Base-by-base conservation (phyloP, 2,888 invertebrate species). In the Eristalinus aeneus region DNA sequence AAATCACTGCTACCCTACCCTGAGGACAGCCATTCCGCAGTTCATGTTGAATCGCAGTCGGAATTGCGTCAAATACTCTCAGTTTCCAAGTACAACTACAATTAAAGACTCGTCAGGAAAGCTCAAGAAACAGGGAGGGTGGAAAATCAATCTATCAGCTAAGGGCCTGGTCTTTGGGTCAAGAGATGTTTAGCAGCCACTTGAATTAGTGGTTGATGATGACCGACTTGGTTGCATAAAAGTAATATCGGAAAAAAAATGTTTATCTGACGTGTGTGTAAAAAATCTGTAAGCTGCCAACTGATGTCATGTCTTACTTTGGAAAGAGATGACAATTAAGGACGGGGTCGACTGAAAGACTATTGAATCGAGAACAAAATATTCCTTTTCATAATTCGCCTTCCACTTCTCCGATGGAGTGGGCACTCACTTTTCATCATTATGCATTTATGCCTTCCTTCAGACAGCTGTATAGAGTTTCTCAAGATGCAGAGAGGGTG, bases 121-220 rank as follows among this genome's bases (percentile, higher is more conserved):
- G 22, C 8, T 22, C 12, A 20, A 0, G 16, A 36, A 63, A 0
- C 16, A 46, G 20, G 56, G 31, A 20, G 31, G 56, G 12, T n/a
- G n/a, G n/a, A n/a, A n/a, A n/a, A n/a, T n/a, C n/a, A n/a, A n/a
- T n/a, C n/a, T n/a, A n/a, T n/a, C n/a, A n/a, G n/a, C n/a, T n/a
- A 72, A 68, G 64, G 56, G 73, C 69, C 27, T 23, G 46, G 54
- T 63, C 79, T 79, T 79, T 84, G 79, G 74, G 84, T 84, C 84
- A 84, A 79, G 65, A 67, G 79, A 67, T 84, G 65, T 75, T 75
- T 84, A 75, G 79, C 74, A 72, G 71, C 61, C 54, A 67, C 75
- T 75, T 79, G 75, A 74, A 67, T 84, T 84, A 82, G 77, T 84
- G 84, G 65, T 74, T 67, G 75, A 71, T 67, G 75, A 71, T 75